Evolutionary conservation across 2,888 invertebrate genomes (phyloP), one percentile per base, ranked within the genome.

Genomic region (Coremacera marginata): DNA sequence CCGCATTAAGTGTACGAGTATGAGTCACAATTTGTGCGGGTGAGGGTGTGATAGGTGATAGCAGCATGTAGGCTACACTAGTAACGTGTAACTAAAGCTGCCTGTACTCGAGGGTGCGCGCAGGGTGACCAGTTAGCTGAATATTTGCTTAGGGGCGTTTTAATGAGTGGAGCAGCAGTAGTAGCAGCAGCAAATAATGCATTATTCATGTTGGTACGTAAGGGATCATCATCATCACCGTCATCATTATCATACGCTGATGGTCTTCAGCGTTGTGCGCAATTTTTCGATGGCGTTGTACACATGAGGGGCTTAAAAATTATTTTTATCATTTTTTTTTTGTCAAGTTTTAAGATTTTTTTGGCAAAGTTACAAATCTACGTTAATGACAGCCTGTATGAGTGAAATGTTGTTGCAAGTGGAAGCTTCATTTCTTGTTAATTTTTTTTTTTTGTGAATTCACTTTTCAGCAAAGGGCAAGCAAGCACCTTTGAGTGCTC

Each of bases 141-240:
- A n/a, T 55, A 67, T 55, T 49, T 70, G 76, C 70, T 52, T 62
- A 51, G 52, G 75, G 70, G 76, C 70, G 51, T 80, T 81, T 80
- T 81, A 79, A 82, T 82, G 82, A 78, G 73, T 44, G 52, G 37
- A 70, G 75, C 65, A 67, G 37, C 57, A 49, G 19, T 14, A 74
- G 5, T 19, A 70, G 34, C 60, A 73, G 49, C 60, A 25, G 5
- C 37, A 44, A 44, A 19, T 76, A 76, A 76, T 76, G 76, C 70
- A 76, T 76, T 76, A 76, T 76, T 70, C 76, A 63, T 76, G 76
- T 76, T 55, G 22, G n/a, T 63, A 62, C n/a, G 52, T 22, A 34
- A 19, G 55, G 14, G 25, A n/a, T 60, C 60, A 60, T 71, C 57
- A 70, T 34, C n/a, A 34, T 71, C 37, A 27, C 8, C 52, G 55